Evolutionary conservation across 1,140 invertebrate genomes (phyloP).

Genomic region (Marisa cornuarietis): DNA sequence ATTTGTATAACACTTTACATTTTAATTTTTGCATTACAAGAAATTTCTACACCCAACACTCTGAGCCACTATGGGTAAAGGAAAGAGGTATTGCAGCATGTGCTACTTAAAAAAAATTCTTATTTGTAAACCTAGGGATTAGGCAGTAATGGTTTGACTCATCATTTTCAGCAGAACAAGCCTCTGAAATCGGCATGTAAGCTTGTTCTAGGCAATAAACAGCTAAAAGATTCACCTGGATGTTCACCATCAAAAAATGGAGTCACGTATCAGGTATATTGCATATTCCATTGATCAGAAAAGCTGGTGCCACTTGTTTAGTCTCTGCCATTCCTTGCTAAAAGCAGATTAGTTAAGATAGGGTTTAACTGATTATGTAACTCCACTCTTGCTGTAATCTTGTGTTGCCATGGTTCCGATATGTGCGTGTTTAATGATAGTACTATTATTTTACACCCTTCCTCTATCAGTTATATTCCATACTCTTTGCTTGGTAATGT

Average conservation of each 20-base stretch:
- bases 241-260: constrained; percentile 2
- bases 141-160: background rate
- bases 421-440: background rate
- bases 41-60: background rate
- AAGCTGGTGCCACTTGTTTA: no score
- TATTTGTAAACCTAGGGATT: background rate
- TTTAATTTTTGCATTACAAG: background rate
- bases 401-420: background rate
- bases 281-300: background rate
- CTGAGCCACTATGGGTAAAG: background rate
- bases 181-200: constrained; percentile 12
- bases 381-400: background rate
- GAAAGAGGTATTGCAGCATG: background rate
- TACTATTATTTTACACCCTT: no score
- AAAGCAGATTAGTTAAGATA: no score
- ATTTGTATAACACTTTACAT: no score
- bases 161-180: constrained; percentile 13
- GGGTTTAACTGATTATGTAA: background rate
- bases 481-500: background rate
- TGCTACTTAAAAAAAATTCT: background rate
- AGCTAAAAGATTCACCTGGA: background rate
- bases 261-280: constrained; percentile 14
- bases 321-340: background rate
- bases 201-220: constrained; percentile 6
- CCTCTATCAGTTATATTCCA: background rate